These are phyloP conservation scores for Mesoligia furuncula DNA, from an alignment of 2,888 invertebrate species.

Conservation along the genomic window DNA sequence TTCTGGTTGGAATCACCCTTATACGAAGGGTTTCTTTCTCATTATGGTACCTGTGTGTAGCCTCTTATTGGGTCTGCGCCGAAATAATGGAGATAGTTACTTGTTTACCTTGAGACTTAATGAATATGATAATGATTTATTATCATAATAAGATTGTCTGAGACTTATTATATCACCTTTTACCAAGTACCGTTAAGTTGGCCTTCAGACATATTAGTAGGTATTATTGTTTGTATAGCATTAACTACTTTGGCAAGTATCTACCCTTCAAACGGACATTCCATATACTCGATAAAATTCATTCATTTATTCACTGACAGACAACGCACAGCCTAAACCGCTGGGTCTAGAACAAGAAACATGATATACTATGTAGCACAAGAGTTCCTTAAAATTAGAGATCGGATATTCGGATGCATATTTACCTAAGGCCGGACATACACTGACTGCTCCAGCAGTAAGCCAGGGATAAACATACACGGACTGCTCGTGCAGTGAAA, in stretches of 20 bases:
- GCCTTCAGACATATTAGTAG: slow-evolving; percentile 30
- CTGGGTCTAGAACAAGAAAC: neutral
- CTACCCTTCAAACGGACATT: neutral
- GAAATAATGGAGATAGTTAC: slow-evolving; percentile 1
- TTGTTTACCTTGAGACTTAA: slow-evolving; percentile 27
- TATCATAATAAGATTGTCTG: slow-evolving; percentile 34
- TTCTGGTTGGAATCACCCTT: slow-evolving; percentile 3
- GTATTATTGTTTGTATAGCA: slow-evolving; percentile 19
- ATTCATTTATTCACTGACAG: neutral
- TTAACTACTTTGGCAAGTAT: slow-evolving; percentile 11
- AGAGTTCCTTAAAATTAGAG: neutral
- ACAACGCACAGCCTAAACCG: neutral
- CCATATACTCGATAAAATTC: neutral
- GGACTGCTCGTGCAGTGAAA: no score
- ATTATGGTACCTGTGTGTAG: neutral
- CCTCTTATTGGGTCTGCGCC: neutral
- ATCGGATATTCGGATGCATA: no score
- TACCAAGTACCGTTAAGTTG: slow-evolving; percentile 28
- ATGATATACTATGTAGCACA: neutral
- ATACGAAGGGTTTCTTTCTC: neutral
- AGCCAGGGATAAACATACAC: no score
- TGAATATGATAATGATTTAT: slow-evolving; percentile 48
- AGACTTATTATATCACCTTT: slow-evolving; percentile 18
- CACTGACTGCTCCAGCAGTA: no score
- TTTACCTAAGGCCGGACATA: no score